Base-by-base conservation (phyloP, 2,888 invertebrate species). In the Limnephilus marmoratus region DNA sequence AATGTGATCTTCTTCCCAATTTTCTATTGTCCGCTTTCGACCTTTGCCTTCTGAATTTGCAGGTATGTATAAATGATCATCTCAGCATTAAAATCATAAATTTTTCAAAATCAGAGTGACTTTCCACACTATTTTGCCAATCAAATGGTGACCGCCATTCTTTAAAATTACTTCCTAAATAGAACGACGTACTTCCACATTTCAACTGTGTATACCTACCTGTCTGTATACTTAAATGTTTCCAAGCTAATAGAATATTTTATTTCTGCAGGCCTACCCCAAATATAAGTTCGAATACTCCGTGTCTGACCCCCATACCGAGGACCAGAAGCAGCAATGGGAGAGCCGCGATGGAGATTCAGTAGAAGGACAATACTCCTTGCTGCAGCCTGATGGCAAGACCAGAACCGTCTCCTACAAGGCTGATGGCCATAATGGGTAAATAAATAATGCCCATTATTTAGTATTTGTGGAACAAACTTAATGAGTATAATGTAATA, bases 221-320 rank as follows among this genome's bases (percentile, higher is more conserved):
- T 68, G 24, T 7, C 5, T 15, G 7, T 68, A 68, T 68, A 3
- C 24, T 68, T 24, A 5, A 53, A 18, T 53, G 5, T 53, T 18
- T 2, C n/a, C 24, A 31, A 34, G 13, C 15, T 83, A 31, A 83
- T 83, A 1, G 4, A 34, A 18, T 34, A 34, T 83, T 34, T 88
- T 49, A 37, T 53, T 34, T 90, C 94, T 94, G 15, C 94, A 96
- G 95, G 94, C 95, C 90, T 95, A 95, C 93, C 96, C 96, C 29
- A 95, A 95, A 94, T 96, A 96, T 94, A 95, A 95, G 94, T 96
- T 95, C 94, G 95, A 95, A 53, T 96, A 96, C 94, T 96, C 96
- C 92, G 96, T 96, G 82, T 94, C 96, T 15, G 96, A 96, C 94
- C 96, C 96, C 15, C 96, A 96, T 95, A 96, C 96, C 94, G 96